These are phyloP conservation scores for Tipula confusa DNA, from an alignment of 2,888 invertebrate species.

Conservation along the genomic window DNA sequence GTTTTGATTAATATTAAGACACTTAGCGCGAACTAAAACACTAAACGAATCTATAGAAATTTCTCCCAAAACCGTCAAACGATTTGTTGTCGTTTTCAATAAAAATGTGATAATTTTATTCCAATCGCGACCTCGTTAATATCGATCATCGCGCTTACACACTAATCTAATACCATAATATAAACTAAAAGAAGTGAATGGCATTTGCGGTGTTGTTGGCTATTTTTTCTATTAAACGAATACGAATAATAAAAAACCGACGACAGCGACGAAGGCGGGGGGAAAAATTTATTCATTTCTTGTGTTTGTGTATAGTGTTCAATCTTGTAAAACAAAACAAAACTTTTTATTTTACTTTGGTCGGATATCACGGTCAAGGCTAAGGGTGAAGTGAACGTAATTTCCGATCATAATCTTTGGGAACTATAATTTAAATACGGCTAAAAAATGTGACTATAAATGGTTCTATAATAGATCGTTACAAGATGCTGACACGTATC, in stretches of 20 bases:
- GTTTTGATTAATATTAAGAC: neutral
- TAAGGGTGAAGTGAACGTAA: neutral
- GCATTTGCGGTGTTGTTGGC: neutral
- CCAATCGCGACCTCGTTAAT: constrained; percentile 20
- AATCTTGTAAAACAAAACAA: neutral
- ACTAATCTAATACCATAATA: neutral
- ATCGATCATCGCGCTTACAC: neutral
- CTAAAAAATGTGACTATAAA: neutral
- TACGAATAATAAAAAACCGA: neutral
- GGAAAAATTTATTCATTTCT: neutral
- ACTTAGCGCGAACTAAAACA: neutral
- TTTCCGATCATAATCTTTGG: neutral
- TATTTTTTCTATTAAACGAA: neutral
- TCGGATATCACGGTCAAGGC: neutral
- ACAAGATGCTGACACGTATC: neutral
- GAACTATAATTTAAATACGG: neutral
- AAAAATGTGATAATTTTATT: constrained; percentile 25
- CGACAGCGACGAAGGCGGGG: neutral
- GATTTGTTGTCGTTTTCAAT: neutral
- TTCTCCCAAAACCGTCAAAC: neutral
- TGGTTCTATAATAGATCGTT: neutral
- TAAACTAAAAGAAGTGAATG: neutral
- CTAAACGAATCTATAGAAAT: neutral
- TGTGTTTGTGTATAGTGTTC: neutral
- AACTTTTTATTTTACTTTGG: neutral